Base-by-base conservation (phyloP, 2,888 invertebrate species). In the Rutpela maculata region DNA sequence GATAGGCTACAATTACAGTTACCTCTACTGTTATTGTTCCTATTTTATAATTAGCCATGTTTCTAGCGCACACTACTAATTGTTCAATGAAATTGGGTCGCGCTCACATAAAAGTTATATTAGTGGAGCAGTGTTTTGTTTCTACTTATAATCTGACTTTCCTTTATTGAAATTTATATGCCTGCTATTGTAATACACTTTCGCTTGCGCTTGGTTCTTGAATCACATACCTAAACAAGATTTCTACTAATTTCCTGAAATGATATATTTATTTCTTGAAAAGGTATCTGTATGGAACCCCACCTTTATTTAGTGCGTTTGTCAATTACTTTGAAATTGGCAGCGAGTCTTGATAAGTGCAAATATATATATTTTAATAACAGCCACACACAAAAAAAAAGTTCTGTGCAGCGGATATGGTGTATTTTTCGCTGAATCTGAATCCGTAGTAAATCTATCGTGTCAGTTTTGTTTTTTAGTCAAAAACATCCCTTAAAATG, bases 91-190 rank as follows among this genome's bases (percentile, higher is more conserved):
- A 72, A 72, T 63, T 35, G 22, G 72, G 72, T 72, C 72, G 60
- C 72, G 35, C 31, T 50, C 50, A 50, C 50, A n/a, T 50, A 50
- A n/a, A 50, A 50, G n/a, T 50, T 50, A 50, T 50, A n/a, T 50
- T 50, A 50, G 50, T 15, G 50, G n/a, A 50, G n/a, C 50, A 50
- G 50, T n/a, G 50, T n/a, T 74, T n/a, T 62, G 56, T 63, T 59
- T 43, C 59, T n/a, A 31, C 56, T 75, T 35, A 31, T 18, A 73
- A 73, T 50, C 50, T 75, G 69, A 69, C 75, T 75, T 75, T 75
- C 75, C 75, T 75, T 75, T 75, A 75, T 75, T 75, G 59, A 69
- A 75, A 68, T 70, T 55, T 50, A 50, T 50, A 50, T 63, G 18
- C 55, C 62, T 38, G 62, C 19, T 19, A 65, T 65, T 65, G 65